phyloP scores from a whole-genome alignment of 2,113 vertebrate species.

The Oncorhynchus masou region DNA sequence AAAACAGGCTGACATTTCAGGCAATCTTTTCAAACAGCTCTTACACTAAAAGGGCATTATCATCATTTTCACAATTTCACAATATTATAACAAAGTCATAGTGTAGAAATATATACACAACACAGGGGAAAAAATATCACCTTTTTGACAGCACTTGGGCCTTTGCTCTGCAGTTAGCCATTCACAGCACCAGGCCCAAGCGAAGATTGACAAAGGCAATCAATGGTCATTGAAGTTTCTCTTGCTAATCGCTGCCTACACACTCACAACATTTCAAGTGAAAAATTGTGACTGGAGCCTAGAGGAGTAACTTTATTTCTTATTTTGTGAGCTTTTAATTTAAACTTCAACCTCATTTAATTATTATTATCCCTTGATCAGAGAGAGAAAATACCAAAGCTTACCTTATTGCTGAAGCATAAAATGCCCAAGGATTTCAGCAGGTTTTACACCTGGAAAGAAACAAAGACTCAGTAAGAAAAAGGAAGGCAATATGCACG shows the following conservation, averaged over 20 bases:
- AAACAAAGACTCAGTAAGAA: constrained; percentile 28
- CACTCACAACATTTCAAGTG: constrained; percentile 17
- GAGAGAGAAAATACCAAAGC: constrained; percentile 10
- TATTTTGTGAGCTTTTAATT: neutral
- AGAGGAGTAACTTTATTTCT: constrained; percentile 13
- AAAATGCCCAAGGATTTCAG: constrained; percentile 37
- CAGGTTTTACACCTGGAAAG: constrained; percentile 41
- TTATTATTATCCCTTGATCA: constrained; percentile 23
- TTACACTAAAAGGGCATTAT: no score
- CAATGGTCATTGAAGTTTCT: constrained; percentile 39
- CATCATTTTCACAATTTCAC: no score
- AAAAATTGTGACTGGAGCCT: constrained; percentile 37
- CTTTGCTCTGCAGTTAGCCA: constrained; percentile 23
- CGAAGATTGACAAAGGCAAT: constrained; percentile 42
- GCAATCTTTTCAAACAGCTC: no score
- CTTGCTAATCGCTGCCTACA: neutral
- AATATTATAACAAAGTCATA: no score
- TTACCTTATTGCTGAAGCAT: constrained; percentile 40
- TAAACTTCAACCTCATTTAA: neutral
- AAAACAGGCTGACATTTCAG: no score
- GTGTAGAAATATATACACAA: neutral
- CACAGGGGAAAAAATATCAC: no score
- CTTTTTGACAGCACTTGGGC: neutral
- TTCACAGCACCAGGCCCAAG: constrained; percentile 25
- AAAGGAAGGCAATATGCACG: constrained; percentile 34